Evolutionary conservation across 2,888 invertebrate genomes (phyloP).

Genomic region (Acronicta alni): DNA sequence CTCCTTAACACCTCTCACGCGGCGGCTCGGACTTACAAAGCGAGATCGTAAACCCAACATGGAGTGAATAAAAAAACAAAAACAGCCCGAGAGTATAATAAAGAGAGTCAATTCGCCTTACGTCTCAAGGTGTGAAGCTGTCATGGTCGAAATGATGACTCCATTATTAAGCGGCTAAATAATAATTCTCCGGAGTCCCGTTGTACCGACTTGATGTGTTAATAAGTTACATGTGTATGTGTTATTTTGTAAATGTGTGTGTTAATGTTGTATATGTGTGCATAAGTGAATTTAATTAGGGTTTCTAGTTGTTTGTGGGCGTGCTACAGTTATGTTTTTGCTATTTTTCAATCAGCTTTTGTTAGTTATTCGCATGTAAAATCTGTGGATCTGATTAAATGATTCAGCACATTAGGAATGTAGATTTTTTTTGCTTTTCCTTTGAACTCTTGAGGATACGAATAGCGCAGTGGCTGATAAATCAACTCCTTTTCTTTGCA

Average conservation of each 20-base stretch:
- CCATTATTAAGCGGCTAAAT: conserved; percentile 87
- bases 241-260: conserved; percentile 56
- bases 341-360: conserved; percentile 50
- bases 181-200: conserved; percentile 78
- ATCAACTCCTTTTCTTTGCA: too few relatives aligned
- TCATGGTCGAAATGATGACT: conserved; percentile 86
- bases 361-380: conserved; percentile 48
- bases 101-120: conserved; percentile 82
- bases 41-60: conserved; percentile 78
- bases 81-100: conserved; percentile 72
- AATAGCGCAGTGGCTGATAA: too few relatives aligned
- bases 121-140: conserved; percentile 88
- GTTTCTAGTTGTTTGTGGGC: conserved; percentile 61
- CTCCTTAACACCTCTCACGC: conserved; percentile 82
- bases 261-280: conserved; percentile 38
- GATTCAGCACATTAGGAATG: conserved; percentile 18
- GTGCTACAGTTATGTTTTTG: conserved; percentile 48
- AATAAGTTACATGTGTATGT: conserved; percentile 71
- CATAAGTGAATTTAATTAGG: conserved; percentile 67
- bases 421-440: neutral
- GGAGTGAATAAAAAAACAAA: conserved; percentile 62
- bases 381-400: conserved; percentile 27
- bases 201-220: conserved; percentile 74
- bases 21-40: conserved; percentile 72
- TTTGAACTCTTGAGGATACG: neutral